A percentile compares a stretch with the other conserved stretches of the same genome.
These are phyloP conservation scores for Smittia aterrima DNA, from an alignment of 2,888 invertebrate genomes.

Conservation along the genomic window DNA sequence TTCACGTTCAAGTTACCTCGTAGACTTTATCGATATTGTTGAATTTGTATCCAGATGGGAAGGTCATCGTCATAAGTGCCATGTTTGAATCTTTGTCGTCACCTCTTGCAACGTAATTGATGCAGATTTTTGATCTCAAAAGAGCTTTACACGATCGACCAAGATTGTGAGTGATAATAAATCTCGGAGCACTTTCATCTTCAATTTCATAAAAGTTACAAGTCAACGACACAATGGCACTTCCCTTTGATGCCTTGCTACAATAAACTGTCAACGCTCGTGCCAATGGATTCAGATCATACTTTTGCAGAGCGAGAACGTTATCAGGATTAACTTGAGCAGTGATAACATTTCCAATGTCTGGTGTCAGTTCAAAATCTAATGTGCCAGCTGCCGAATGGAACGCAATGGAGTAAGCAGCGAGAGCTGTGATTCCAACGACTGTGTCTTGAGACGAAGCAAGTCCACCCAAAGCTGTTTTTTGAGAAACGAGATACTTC, in stretches of 20 bases:
- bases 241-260: no score
- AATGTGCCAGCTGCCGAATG: neutral
- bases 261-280: neutral
- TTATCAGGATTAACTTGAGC: neutral
- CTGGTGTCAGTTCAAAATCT: neutral
- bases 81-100: neutral
- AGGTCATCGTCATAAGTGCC: neutral
- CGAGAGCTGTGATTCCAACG: conserved; percentile 50
- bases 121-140: neutral
- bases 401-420: neutral
- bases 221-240: conserved; percentile 11
- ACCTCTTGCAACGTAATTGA: neutral
- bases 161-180: neutral
- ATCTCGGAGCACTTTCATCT: neutral
- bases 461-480: conserved; percentile 63
- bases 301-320: neutral
- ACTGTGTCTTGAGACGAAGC: conserved; percentile 70
- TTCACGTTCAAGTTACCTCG: no score
- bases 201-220: conserved; percentile 27
- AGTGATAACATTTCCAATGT: neutral
- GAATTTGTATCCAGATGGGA: conserved; percentile 10
- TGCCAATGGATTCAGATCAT: neutral
- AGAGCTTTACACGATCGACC: neutral
- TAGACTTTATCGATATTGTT: no score
- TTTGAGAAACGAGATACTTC: conserved; percentile 65